phyloP scores from a whole-genome alignment of 2,797 vertebrate genomes.

The Taeniopygia guttata region DNA sequence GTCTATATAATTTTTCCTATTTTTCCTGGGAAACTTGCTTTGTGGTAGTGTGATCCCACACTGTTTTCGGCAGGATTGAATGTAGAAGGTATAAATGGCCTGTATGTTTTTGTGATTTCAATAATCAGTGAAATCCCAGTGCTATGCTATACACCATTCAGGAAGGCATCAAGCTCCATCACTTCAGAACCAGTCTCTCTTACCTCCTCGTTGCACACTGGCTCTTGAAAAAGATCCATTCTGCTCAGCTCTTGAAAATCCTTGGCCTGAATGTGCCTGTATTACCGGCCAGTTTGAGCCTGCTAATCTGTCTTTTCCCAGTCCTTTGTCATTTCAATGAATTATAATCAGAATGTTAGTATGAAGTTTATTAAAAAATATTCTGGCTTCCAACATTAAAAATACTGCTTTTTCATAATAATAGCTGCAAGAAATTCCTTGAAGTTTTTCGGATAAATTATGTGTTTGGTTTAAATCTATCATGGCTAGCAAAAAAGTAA shows the following conservation, averaged over 20 bases:
- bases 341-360: background rate
- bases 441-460: background rate
- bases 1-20: background rate
- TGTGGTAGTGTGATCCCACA: background rate
- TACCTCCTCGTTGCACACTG: background rate
- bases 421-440: conserved; percentile 18
- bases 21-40: background rate
- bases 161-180: background rate
- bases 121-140: background rate
- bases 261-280: background rate
- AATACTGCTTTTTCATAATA: background rate
- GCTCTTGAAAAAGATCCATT: background rate
- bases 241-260: background rate
- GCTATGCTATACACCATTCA: background rate
- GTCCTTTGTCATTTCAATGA: background rate
- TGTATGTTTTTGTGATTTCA: background rate
- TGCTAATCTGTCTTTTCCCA: background rate
- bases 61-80: background rate
- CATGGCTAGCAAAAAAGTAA: background rate
- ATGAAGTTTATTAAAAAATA: conserved; percentile 4
- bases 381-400: background rate
- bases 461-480: background rate
- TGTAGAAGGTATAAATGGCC: background rate
- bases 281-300: background rate
- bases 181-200: background rate